A percentile compares a stretch with the other conserved stretches of the same genome.
Conservation (phyloP, 2,113 vertebrate genomes). For the Oreochromis aureus region DNA sequence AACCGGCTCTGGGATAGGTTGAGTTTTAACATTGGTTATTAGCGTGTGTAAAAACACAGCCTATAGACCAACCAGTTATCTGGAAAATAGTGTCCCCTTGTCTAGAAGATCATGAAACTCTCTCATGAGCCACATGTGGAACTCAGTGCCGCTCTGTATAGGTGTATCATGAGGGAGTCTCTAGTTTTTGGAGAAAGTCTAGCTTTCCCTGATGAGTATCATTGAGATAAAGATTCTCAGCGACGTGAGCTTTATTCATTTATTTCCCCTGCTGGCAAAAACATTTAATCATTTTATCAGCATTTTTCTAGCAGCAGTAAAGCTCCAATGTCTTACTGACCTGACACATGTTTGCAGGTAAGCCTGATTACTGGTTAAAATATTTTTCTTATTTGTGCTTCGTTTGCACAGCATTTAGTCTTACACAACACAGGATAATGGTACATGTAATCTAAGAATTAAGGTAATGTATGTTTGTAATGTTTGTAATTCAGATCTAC, state of each 20-base stretch:
- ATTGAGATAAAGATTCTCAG: neutral
- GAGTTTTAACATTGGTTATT: neutral
- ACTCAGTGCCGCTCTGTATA: neutral
- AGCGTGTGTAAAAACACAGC: neutral
- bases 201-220: neutral
- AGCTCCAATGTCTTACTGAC: neutral
- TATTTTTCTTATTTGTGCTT: neutral
- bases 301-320: neutral
- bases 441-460: neutral
- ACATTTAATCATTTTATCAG: neutral
- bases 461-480: neutral
- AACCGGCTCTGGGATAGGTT: neutral
- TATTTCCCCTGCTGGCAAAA: neutral
- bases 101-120: neutral
- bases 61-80: neutral
- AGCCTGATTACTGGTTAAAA: neutral
- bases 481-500: neutral
- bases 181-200: neutral
- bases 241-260: neutral
- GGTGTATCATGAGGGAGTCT: neutral
- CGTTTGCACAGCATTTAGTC: neutral
- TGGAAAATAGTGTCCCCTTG: neutral
- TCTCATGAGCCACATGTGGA: neutral
- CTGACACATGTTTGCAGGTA: neutral
- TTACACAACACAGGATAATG: neutral